Percentiles rank a stretch among this genome's conserved stretches.
Conservation (phyloP, 2,888 invertebrate genomes). For the Pachliopta kotzebuea region DNA sequence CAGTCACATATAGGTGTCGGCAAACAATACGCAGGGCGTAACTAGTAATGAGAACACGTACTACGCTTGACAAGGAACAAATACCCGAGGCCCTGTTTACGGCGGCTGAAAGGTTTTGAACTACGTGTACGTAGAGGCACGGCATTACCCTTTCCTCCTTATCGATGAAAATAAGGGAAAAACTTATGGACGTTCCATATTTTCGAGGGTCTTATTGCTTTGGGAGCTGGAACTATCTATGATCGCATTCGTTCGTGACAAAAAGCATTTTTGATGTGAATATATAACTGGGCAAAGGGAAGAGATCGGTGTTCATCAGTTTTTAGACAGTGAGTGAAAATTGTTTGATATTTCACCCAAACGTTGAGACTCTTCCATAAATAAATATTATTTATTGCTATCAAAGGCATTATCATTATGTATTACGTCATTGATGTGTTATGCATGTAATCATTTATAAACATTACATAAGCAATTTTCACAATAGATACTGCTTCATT, state of each 20-base stretch:
- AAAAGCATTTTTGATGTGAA: constrained; percentile 28
- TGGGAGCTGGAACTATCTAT: constrained; percentile 29
- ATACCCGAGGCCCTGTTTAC: constrained; percentile 49
- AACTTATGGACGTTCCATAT: constrained; percentile 30
- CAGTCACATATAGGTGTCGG: constrained; percentile 38
- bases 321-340: constrained; percentile 1
- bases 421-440: not conserved
- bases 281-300: constrained; percentile 18
- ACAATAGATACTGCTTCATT: not conserved
- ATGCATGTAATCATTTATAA: not conserved
- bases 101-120: constrained; percentile 46
- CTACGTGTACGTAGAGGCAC: constrained; percentile 36
- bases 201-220: constrained; percentile 31
- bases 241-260: constrained; percentile 29
- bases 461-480: not conserved
- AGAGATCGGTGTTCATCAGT: constrained; percentile 16
- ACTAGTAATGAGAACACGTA: constrained; percentile 61
- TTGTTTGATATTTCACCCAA: not conserved
- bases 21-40: constrained; percentile 43
- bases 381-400: not conserved
- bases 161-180: constrained; percentile 27
- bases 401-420: not conserved
- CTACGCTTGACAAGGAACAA: constrained; percentile 56
- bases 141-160: constrained; percentile 26
- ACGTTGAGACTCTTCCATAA: not conserved